These are phyloP conservation scores for Plotosus lineatus DNA, from an alignment of 2,113 vertebrate species.

Conservation along the genomic window DNA sequence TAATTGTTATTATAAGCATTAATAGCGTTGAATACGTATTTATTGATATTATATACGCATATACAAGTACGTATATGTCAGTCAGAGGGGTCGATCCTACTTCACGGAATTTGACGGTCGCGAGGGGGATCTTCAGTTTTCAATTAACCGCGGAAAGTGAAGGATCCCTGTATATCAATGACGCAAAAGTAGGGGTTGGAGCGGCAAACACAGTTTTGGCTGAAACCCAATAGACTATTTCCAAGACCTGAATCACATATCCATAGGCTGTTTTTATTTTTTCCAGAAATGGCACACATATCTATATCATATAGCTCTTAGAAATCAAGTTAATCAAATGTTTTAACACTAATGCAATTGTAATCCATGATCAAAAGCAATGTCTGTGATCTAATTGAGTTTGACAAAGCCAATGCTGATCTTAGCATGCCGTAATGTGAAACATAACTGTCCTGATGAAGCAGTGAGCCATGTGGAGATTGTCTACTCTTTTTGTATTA, in stretches of 20 bases:
- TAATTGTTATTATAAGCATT: no score
- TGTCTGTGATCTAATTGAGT: background rate
- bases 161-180: background rate
- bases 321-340: no score
- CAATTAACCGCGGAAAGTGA: no score
- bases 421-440: conserved; percentile 1
- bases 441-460: conserved; percentile 22
- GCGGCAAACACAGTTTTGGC: background rate
- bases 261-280: background rate
- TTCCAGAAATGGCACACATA: background rate
- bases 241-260: background rate
- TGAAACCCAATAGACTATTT: background rate
- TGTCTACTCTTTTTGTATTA: background rate
- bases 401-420: conserved; percentile 9
- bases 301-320: background rate
- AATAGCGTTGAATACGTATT: no score
- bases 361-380: background rate
- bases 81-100: no score
- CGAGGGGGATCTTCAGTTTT: no score
- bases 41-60: no score
- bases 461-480: conserved; percentile 10
- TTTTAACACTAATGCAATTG: background rate
- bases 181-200: background rate
- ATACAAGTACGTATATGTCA: no score
- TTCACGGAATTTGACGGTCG: no score